Evolutionary conservation across 2,888 invertebrate species (phyloP).

Genomic region (Eupithecia inturbata): DNA sequence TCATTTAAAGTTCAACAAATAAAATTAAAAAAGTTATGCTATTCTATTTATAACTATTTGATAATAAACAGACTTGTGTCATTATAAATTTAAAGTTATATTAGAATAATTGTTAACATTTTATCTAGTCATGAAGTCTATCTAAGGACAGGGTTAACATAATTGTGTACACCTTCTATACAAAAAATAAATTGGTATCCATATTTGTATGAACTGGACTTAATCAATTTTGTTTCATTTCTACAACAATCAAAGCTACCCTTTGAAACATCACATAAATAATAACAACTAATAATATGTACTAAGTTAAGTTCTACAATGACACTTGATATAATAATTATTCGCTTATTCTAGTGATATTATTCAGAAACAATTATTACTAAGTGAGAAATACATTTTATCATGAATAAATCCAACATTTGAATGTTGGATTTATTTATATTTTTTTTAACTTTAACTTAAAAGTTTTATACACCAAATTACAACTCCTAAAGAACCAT

Average conservation of each 20-base stretch:
- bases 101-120: not conserved
- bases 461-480: not conserved
- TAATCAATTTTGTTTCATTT: constrained; percentile 17
- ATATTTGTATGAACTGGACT: constrained; percentile 18
- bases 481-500: not conserved
- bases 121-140: constrained; percentile 18
- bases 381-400: not conserved
- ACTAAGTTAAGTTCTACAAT: constrained; percentile 12
- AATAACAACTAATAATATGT: not conserved
- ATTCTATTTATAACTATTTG: not conserved
- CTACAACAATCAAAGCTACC: constrained; percentile 11
- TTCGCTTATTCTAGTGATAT: constrained; percentile 23
- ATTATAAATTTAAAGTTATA: not conserved
- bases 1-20: not conserved
- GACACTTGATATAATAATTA: constrained; percentile 7
- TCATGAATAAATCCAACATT: constrained; percentile 1
- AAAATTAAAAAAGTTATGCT: not conserved
- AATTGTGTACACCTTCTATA: constrained; percentile 31
- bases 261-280: not conserved
- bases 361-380: constrained; percentile 15
- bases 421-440: too few relatives aligned
- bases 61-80: not conserved
- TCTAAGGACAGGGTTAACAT: constrained; percentile 39
- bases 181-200: constrained; percentile 17
- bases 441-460: too few relatives aligned